Base-by-base conservation (phyloP, 2,888 invertebrate genomes). In the Agrenia bidenticulata region DNA sequence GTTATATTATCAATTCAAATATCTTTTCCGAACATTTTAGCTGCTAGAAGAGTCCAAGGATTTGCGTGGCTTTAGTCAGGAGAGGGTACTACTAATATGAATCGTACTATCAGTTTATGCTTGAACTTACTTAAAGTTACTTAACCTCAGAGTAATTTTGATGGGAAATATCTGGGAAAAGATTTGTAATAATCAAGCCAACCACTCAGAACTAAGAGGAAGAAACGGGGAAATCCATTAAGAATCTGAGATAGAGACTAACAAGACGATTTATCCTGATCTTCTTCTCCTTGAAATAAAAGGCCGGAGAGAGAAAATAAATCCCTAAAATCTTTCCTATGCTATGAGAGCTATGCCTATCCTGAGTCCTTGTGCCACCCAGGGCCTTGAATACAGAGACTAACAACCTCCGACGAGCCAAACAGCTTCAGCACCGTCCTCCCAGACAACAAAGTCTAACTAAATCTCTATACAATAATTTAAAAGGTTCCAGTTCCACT, bases 401-500 rank as follows among this genome's bases (percentile, higher is more conserved):
- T 32, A 32, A 32, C 32, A 32, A 32, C 4, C 32, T 32, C 32
- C 5, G 32, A 32, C n/a, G 11, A 32, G 32, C 11, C 32, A 7
- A 32, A 32, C 5, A 32, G 4, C 32, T 32, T 32, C 5, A 32
- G 32, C 32, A 32, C 5, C 32, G 32, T 32, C 32, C 32, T 32
- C 11, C 32, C 4, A 32, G 11, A 32, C 32, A 32, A 32, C 32
- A 32, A 32, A 32, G 32, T 32, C 32, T 32, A 32, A 32, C 32
- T 51, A 51, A 51, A 51, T 37, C 51, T 60, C 27, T 49, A n/a
- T 69, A 45, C 58, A 65, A 69, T 61, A 49, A 65, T 65, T 69
- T 66, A 55, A 64, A 65, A 69, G 69, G 69, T 64, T 67, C 67
- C 54, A 71, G 67, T 64, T 67, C 70, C 61, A 68, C 63, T 32